Evolutionary conservation across 1,140 invertebrate genomes (phyloP), one percentile per base, ranked within the genome.

Genomic region (Cydia fagiglandana): DNA sequence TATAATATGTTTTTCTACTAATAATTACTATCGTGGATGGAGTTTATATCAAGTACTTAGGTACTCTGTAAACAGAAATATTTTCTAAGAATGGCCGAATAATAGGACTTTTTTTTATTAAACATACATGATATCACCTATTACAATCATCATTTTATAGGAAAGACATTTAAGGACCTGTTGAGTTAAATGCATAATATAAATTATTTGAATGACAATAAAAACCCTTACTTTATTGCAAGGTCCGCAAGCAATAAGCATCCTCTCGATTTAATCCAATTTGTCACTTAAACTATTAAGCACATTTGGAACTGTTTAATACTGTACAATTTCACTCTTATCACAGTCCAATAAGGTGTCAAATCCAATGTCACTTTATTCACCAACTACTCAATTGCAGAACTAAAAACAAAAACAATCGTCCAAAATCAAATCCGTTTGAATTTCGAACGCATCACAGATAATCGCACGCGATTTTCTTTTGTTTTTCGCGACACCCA

Each of bases 221-320:
- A 17, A 70, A 70, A 41, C 34, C 28, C 64, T 70, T 38, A 70
- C 66, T 45, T 70, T 70, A 41, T 70, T 30, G 34, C 66, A 70
- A 70, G 30, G 30, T n/a, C 66, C 66, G n/a, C 34, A 70, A 70
- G 66, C 66, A 70, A 70, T 70, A 38, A 70, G 34, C 66, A 70
- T 70, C 38, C 66, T 70, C 30, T 38, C 30, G 6, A 68, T 70
- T 70, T 38, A 70, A 70, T 45, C 66, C 66, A 70, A 70, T 70
- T 68, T 38, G 66, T 70, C 66, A 70, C 66, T 70, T 38, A 38
- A 70, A 70, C 34, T 70, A 15, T 61, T 61, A 61, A 61, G 56
- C 56, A 24, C 56, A 61, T 24, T 61, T 61, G 56, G 56, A 53
- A 61, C 56, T 4, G 20, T 61, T 61, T 20, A 10, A 12, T 12